Evolutionary conservation across 2,113 vertebrate species (phyloP), one percentile per base, ranked within the genome.

Genomic region (Galemys pyrenaicus): DNA sequence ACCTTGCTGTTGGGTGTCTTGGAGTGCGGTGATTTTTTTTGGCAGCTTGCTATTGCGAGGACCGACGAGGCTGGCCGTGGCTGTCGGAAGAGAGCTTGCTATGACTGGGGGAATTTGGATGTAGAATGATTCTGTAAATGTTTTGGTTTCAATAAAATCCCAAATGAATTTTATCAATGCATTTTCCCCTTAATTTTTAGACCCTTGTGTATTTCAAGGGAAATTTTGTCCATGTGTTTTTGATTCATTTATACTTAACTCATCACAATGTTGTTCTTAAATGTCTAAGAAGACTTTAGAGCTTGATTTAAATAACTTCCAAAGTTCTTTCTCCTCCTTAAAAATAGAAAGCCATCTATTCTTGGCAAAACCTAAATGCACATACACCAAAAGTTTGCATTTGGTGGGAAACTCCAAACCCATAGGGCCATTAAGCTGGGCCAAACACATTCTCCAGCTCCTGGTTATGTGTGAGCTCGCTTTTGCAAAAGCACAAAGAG

Each of bases 211-310:
- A 94, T 97, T 96, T 96, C 90, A 94, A 95, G 94, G 89, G 86
- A 95, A 95, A 96, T 96, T 93, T 95, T 87, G 5, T 87, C 87
- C 96, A 96, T 94, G 87, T 96, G 96, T 67, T 94, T 97, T 96
- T 95, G 87, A 97, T 96, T 96, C 79, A 75, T 96, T 97, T 97
- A 95, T 96, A 96, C 71, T 96, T 96, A 95, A 96, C 95, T 96
- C 96, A 96, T 96, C 89, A 92, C 96, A 96, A 96, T 92, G 95
- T 94, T 96, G 94, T 96, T 92, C 95, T 91, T 96, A 92, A 79
- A 91, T 96, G 94, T 97, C 93, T 87, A 89, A 86, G 70, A 97
- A 96, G 84, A 94, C 75, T 94, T 93, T 81, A 89, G 87, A 93
- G 49, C 75, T 95, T 95, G 93, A 79, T 88, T 96, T 96, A 94